These are phyloP conservation scores for Watersipora subatra DNA, from an alignment of 1,140 invertebrate species.

Conservation along the genomic window DNA sequence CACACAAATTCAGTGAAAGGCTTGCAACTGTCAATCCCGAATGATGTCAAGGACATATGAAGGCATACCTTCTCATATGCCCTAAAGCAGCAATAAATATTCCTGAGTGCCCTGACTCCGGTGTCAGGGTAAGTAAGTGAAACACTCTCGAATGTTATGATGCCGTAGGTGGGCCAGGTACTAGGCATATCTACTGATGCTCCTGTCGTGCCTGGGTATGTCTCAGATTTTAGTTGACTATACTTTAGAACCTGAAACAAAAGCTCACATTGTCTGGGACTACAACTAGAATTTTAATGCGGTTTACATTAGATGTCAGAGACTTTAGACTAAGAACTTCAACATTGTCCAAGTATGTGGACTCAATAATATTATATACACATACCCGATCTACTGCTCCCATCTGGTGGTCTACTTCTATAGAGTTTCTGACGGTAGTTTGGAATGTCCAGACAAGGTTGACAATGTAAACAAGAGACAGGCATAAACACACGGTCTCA, in stretches of 20 bases:
- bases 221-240: constrained; percentile 16
- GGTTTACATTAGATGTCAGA: no score
- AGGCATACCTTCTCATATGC: constrained; percentile 18
- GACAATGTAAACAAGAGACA: constrained; percentile 18
- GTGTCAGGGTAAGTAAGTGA: constrained; percentile 11
- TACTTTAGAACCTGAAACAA: constrained; percentile 11
- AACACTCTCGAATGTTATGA: constrained; percentile 18
- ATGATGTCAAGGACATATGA: background rate
- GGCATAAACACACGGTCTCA: constrained; percentile 9
- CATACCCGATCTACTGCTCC: background rate
- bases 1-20: no score
- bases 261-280: no score
- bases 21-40: no score
- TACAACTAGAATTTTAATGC: no score
- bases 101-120: constrained; percentile 13
- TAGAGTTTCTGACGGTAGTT: constrained; percentile 16
- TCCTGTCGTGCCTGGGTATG: constrained; percentile 8
- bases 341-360: no score
- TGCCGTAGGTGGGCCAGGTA: constrained; percentile 19
- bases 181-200: constrained; percentile 6
- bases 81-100: constrained; percentile 18
- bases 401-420: constrained; percentile 18
- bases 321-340: no score
- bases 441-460: constrained; percentile 16
- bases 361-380: no score